These are phyloP conservation scores for Urophycis tenuis DNA, from an alignment of 2,797 vertebrate species.

Conservation along the genomic window DNA sequence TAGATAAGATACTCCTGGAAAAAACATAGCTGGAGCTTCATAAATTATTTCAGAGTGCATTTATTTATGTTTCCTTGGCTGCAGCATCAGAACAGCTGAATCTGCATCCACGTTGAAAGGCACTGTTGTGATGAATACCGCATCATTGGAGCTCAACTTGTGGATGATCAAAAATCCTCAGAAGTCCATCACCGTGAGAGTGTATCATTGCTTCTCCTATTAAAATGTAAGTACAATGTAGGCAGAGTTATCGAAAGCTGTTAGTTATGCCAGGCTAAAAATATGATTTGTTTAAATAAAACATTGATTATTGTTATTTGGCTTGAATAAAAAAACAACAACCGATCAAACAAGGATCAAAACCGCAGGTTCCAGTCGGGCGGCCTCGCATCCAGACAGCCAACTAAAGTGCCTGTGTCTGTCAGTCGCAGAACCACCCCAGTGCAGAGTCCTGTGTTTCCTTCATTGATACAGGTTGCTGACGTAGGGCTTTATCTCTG, in stretches of 20 bases:
- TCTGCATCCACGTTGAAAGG: neutral
- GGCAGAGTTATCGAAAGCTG: neutral
- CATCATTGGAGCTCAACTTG: neutral
- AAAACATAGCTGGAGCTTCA: neutral
- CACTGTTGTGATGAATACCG: neutral
- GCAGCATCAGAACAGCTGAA: neutral
- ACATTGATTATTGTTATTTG: no score
- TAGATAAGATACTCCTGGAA: neutral
- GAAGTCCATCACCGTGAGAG: neutral
- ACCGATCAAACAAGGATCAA: no score
- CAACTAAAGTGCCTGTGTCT: constrained; percentile 8
- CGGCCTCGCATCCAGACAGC: neutral
- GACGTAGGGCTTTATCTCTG: constrained; percentile 35
- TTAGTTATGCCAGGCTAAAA: neutral
- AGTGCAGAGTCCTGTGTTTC: constrained; percentile 11
- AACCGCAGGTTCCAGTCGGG: neutral
- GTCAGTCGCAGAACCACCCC: constrained; percentile 25
- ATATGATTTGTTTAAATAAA: neutral
- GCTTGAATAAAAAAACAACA: no score
- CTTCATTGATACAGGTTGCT: constrained; percentile 18
- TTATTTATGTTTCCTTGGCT: neutral
- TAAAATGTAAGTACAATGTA: neutral
- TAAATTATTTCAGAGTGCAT: neutral
- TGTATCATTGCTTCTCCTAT: neutral
- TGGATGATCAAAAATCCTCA: neutral